Evolutionary conservation across 2,113 vertebrate genomes (phyloP), one percentile per base, ranked within the genome.

Genomic region (Entosphenus tridentatus): DNA sequence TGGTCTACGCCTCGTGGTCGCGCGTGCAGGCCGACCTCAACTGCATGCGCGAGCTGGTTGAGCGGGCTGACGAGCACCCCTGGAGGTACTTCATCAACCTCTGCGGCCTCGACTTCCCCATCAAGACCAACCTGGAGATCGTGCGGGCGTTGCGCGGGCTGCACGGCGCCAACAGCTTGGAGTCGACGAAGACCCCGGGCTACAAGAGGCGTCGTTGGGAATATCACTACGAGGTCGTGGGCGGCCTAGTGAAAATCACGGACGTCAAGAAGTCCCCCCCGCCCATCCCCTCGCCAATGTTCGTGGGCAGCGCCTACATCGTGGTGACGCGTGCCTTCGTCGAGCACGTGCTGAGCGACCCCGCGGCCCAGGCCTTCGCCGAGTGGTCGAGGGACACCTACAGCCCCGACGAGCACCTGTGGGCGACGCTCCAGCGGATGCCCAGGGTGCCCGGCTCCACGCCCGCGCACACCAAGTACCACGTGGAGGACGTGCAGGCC

Each of bases 71-170:
- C 57, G 77, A 73, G 0, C 54, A 62, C 55, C 73, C 69, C 57
- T 96, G 89, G 90, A 84, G 55, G 56, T 96, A 96, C 71, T 10
- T 96, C 55, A 79, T 96, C 1, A 96, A 92, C 72, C 90, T 88
- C 0, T 95, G 89, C 0, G 89, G 91, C 71, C 77, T 84, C 0
- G 91, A 95, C 71, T 95, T 96, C 71, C 90, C 91, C 21, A 81
- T 96, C 70, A 96, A 96, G 79, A 96, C 86, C 68, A 96, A 96
- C 0, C 72, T 77, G 0, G 86, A 96, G 75, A 89, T 85, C 0
- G 80, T 96, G 70, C 67, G 17, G 18, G 12, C 58, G 56, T 54
- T 70, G 9, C 18, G 67, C 21, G 21, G 73, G 0, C 74, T 14
- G 57, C 55, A 56, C 17, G 67, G 69, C 54, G 56, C 67, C 56